Evolutionary conservation across 2,888 invertebrate species (phyloP).

Genomic region (Lumbricus terrestris): DNA sequence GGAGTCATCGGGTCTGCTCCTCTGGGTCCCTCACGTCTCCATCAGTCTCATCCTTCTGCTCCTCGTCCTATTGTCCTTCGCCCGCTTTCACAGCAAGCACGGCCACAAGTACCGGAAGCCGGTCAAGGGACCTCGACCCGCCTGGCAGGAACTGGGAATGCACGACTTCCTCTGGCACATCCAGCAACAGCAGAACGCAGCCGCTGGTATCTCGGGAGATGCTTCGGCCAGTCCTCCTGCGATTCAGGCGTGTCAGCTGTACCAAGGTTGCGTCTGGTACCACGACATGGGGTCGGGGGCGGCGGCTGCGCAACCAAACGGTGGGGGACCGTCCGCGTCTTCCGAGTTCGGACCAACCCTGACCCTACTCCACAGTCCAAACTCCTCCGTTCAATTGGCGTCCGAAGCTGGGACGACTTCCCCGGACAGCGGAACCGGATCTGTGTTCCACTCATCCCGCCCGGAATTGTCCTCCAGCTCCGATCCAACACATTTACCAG

Average conservation of each 20-base stretch:
- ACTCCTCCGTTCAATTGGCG: neutral
- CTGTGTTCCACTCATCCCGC: neutral
- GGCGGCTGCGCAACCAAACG: neutral
- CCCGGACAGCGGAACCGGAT: neutral
- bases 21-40: neutral
- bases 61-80: neutral
- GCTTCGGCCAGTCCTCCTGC: neutral
- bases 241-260: neutral
- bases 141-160: slow-evolving; percentile 24
- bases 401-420: neutral
- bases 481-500: neutral
- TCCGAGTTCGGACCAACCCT: neutral
- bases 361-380: neutral
- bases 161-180: slow-evolving; percentile 11
- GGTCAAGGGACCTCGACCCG: neutral
- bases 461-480: neutral
- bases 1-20: neutral
- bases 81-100: neutral
- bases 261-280: neutral
- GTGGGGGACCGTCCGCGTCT: neutral
- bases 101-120: slow-evolving; percentile 6
- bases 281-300: neutral
- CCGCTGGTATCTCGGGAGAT: neutral
- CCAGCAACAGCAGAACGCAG: neutral
- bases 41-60: neutral